Evolutionary conservation across 2,113 vertebrate genomes (phyloP).

Genomic region (Coturnix japonica): DNA sequence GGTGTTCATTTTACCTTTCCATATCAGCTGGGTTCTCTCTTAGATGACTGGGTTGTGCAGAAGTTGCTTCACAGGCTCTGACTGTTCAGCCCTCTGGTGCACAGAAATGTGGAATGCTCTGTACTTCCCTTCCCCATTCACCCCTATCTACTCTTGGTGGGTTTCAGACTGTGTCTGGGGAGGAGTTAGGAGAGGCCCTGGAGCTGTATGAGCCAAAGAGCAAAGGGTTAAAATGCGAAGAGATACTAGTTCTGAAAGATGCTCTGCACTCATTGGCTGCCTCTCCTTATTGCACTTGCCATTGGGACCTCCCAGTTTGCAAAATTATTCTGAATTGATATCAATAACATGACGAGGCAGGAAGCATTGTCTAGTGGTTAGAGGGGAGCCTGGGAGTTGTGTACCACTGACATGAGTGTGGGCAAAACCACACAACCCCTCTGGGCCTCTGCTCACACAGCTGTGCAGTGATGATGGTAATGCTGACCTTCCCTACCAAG

Average conservation of each 20-base stretch:
- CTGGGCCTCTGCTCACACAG: background rate
- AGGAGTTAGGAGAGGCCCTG: constrained; percentile 56
- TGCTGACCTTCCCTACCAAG: background rate
- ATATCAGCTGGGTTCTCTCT: constrained; percentile 37
- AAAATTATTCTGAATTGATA: constrained; percentile 35
- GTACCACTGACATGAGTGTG: background rate
- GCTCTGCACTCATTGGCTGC: constrained; percentile 43
- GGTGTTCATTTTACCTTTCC: constrained; percentile 68
- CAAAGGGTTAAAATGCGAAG: constrained; percentile 1
- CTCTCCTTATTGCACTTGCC: background rate
- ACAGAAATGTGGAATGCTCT: background rate
- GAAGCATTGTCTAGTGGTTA: constrained; percentile 63
- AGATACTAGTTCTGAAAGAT: constrained; percentile 62
- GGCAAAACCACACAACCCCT: constrained; percentile 51
- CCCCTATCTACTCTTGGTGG: background rate
- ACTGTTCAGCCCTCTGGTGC: background rate
- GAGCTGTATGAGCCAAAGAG: background rate
- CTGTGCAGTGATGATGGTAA: background rate
- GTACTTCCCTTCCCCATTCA: constrained; percentile 6
- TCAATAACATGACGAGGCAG: constrained; percentile 38
- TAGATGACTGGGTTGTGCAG: background rate
- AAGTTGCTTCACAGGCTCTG: background rate
- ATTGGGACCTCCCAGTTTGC: background rate
- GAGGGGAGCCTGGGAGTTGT: background rate
- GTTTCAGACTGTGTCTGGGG: constrained; percentile 31